phyloP scores from a whole-genome alignment of 2,888 invertebrate species.

The Crocallis elinguaria region DNA sequence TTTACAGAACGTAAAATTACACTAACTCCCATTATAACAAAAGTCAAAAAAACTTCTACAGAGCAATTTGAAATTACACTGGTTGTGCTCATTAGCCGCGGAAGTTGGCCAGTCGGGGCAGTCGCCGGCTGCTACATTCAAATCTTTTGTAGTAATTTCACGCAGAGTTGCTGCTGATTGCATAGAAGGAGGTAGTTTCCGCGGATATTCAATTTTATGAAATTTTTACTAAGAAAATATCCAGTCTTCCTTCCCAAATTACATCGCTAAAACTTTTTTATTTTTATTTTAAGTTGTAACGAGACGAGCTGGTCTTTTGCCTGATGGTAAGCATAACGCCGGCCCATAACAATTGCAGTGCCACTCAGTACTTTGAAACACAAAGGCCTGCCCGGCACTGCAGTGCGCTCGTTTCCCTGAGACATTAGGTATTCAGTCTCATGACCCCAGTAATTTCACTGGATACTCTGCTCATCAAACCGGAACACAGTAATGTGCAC shows the following conservation, averaged over 20 bases:
- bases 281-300: too few species aligned
- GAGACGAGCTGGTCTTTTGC: too few species aligned
- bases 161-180: constrained; percentile 30
- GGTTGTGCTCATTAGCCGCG: constrained; percentile 21
- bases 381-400: too few species aligned
- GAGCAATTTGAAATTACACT: constrained; percentile 17
- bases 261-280: constrained; percentile 1
- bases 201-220: constrained; percentile 13
- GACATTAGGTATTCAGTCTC: too few species aligned
- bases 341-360: too few species aligned
- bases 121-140: constrained; percentile 36
- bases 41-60: constrained; percentile 4
- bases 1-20: too few species aligned
- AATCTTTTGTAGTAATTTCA: constrained; percentile 38
- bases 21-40: not conserved
- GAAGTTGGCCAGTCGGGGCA: constrained; percentile 35
- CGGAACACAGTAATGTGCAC: too few species aligned
- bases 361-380: too few species aligned
- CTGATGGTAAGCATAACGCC: too few species aligned
- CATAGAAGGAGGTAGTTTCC: constrained; percentile 25
- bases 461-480: too few species aligned
- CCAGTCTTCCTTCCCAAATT: constrained; percentile 1
- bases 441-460: too few species aligned
- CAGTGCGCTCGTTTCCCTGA: too few species aligned
- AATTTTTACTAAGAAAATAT: constrained; percentile 3